A percentile compares a stretch with the other conserved stretches of the same genome.
Evolutionary conservation across 2,888 invertebrate genomes (phyloP).

Genomic region (Siphlonurus alternatus): DNA sequence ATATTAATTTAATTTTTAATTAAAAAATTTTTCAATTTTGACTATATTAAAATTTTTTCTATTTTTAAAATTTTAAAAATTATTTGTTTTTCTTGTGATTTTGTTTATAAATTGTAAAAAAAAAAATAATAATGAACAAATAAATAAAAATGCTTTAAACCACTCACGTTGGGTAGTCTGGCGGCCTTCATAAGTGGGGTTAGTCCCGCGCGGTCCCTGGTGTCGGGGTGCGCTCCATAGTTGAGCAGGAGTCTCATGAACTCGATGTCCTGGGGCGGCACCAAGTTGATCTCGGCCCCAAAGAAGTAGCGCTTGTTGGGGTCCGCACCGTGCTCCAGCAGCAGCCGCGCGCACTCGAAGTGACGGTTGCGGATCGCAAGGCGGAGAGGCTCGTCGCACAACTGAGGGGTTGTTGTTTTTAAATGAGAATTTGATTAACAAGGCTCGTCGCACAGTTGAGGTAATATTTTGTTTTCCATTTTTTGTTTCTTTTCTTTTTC

Average conservation of each 20-base stretch:
- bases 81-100: no score
- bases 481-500: no score
- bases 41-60: not conserved
- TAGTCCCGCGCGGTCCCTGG: slow-evolving; percentile 67
- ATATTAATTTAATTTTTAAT: not conserved
- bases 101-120: no score
- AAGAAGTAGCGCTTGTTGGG: slow-evolving; percentile 76
- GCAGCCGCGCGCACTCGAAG: slow-evolving; percentile 46
- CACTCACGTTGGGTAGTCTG: slow-evolving; percentile 48
- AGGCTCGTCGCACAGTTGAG: no score
- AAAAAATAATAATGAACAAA: no score
- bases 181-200: slow-evolving; percentile 87
- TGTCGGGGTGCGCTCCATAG: slow-evolving; percentile 78
- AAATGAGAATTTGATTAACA: no score
- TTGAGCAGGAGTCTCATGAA: slow-evolving; percentile 65
- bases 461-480: no score
- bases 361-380: slow-evolving; percentile 77
- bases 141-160: no score
- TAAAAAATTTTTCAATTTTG: not conserved
- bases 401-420: no score
- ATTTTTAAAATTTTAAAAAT: no score
- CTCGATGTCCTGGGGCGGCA: slow-evolving; percentile 56
- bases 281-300: slow-evolving; percentile 76
- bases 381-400: slow-evolving; percentile 68
- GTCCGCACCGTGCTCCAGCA: slow-evolving; percentile 71